Evolutionary conservation across 2,888 invertebrate genomes (phyloP).

Genomic region (Mactromeris polynyma): DNA sequence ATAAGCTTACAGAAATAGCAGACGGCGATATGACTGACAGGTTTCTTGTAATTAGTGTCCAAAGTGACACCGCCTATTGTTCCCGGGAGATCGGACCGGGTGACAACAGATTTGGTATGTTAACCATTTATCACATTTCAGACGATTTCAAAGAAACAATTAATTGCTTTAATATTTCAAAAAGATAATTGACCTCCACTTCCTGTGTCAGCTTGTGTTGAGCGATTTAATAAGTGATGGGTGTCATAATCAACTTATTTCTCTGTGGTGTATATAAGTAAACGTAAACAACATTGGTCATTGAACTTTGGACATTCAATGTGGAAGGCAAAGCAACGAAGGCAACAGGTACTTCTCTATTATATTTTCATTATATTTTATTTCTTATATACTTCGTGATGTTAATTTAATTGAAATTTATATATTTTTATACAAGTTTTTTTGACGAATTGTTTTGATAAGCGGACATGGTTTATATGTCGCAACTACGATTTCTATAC

Average conservation of each 20-base stretch:
- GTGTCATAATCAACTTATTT: constrained; percentile 8
- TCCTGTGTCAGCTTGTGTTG: constrained; percentile 33
- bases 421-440: too few relatives aligned
- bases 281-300: neutral
- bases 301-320: neutral
- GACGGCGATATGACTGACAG: constrained; percentile 35
- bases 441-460: too few relatives aligned
- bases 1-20: neutral
- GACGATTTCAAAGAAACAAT: constrained; percentile 16
- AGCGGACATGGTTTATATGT: too few relatives aligned
- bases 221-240: constrained; percentile 7
- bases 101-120: constrained; percentile 19
- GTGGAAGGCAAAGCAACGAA: neutral
- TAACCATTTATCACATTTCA: constrained; percentile 28
- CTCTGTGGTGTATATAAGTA: neutral
- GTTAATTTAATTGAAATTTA: too few relatives aligned
- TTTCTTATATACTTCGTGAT: too few relatives aligned
- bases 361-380: too few relatives aligned
- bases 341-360: neutral
- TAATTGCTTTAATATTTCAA: constrained; percentile 29
- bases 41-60: constrained; percentile 19
- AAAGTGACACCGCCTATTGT: constrained; percentile 32
- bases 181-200: constrained; percentile 21
- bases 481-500: too few relatives aligned
- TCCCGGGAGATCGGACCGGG: neutral